Base-by-base conservation (phyloP, 1,140 invertebrate genomes). In the Limonius californicus region DNA sequence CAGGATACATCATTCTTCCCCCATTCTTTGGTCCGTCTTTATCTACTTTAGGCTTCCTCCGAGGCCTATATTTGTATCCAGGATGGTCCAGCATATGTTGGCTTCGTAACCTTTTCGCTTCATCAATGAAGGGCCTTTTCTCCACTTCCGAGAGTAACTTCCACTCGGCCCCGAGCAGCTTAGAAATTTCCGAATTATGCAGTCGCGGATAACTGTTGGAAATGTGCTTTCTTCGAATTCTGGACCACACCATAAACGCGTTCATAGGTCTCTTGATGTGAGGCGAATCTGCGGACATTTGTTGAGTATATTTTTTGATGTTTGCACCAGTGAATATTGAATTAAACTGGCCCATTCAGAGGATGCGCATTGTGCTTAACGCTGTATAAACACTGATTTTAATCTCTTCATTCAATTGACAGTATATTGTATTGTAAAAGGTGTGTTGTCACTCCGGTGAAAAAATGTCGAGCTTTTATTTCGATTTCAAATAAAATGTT, bases 61-160 rank as follows among this genome's bases (percentile, higher is more conserved):
- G 77, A 0, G 87, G 87, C 35, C 84, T 77, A 71, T 89, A 89
- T 73, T 89, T 89, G 72, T 89, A 89, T 65, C 87, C 84, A 1
- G 87, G 87, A 76, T 89, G 83, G 69, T 89, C 87, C 57, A 86
- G 79, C 87, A 90, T 90, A 72, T 91, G 89, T 64, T 88, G 83
- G 12, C 83, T 81, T 45, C 89, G 81, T 45, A 90, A 74, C 18
- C 87, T 73, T 72, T 89, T 89, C 0, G 88, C 88, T 77, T 92
- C 90, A 72, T 94, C 91, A 63, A 93, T 92, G 72, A 93, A 94
- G 0, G 91, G 91, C 59, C 84, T 78, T 66, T 89, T 85, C 61
- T 90, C 85, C 1, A 76, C 75, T 56, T 89, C 87, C 18, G 82
- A 79, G 21, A 91, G 75, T 59, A 81, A 76, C 69, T 89, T 89